Evolutionary conservation across 1,140 invertebrate genomes (phyloP), one percentile per base, ranked within the genome.

Genomic region (Pinna nobilis): DNA sequence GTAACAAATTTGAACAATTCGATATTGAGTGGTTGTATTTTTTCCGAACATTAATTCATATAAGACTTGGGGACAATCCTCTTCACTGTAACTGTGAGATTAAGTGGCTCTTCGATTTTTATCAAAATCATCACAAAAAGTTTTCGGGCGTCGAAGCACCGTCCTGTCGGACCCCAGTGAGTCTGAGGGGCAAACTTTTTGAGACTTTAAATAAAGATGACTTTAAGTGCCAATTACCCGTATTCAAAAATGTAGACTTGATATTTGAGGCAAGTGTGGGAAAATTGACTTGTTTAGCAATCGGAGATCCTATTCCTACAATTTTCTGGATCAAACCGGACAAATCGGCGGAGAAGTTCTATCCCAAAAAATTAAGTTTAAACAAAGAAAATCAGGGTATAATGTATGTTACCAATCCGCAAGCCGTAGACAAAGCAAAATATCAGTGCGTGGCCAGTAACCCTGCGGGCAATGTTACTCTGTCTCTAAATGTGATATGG

Each of bases 1-100:
- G 80, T 41, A 88, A 88, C 70, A 78, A 85, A 50, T 81, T 88
- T 37, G 82, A 86, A 50, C 60, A 74, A 6, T 82, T 88, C 49
- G 71, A 75, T 41, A 63, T 61, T 4, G 72, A 82, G 18, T 85
- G 87, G 81, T 49, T 82, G 9, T 79, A 80, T 47, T 53, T 87
- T 1, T 87, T 88, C 66, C 80, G 74, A 50, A 82, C 74, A 11
- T 69, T 88, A 51, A 82, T 76, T 50, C 86, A 88, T 72, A 70
- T 88, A 13, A 78, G 87, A 30, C 76, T 88, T 33, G 86, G 84
- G 23, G 71, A 82, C 13, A 88, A 88, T 76, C 83, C 85, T 4
- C 78, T 88, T 25, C 86, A 88, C 57, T 88, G 87, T 68, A 88
- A 88, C 74, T 88, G 87, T 73, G 85, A 87, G 61, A 70, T 84